phyloP scores from a whole-genome alignment of 2,797 vertebrate genomes.

The Champsocephalus gunnari region DNA sequence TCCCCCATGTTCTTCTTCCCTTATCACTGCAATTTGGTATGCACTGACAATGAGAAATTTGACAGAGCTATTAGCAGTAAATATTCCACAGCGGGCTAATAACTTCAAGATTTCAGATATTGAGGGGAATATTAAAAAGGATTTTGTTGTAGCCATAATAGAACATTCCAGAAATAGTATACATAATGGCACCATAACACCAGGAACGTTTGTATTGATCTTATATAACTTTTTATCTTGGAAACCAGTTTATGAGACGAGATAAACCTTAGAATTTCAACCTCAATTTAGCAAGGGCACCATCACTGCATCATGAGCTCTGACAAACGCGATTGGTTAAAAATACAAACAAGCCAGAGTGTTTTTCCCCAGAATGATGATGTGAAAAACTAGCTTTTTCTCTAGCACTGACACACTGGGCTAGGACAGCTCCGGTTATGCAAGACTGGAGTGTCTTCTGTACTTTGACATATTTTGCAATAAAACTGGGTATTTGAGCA shows the following conservation, averaged over 20 bases:
- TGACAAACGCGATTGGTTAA: too few species aligned
- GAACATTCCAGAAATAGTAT: slow-evolving; percentile 26
- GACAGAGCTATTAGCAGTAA: slow-evolving; percentile 61
- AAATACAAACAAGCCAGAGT: too few species aligned
- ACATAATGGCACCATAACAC: slow-evolving; percentile 23
- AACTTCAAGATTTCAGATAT: slow-evolving; percentile 63
- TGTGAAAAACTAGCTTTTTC: too few species aligned
- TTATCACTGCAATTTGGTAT: slow-evolving; percentile 68
- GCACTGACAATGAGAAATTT: slow-evolving; percentile 64
- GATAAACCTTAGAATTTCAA: neutral
- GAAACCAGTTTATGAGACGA: neutral
- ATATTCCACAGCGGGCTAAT: slow-evolving; percentile 59
- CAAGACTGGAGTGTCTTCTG: too few species aligned
- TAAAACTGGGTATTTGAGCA: too few species aligned
- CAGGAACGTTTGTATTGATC: slow-evolving; percentile 17
- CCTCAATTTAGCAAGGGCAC: too few species aligned
- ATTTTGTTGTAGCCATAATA: slow-evolving; percentile 16
- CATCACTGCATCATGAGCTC: too few species aligned
- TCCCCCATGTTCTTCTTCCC: slow-evolving; percentile 27
- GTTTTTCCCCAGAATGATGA: too few species aligned
- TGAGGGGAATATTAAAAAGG: slow-evolving; percentile 56
- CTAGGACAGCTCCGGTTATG: too few species aligned
- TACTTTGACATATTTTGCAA: too few species aligned
- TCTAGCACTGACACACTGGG: too few species aligned
- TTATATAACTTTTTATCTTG: slow-evolving; percentile 5